These are phyloP conservation scores for Amaurobius ferox DNA, from an alignment of 2,888 invertebrate species.

Conservation along the genomic window DNA sequence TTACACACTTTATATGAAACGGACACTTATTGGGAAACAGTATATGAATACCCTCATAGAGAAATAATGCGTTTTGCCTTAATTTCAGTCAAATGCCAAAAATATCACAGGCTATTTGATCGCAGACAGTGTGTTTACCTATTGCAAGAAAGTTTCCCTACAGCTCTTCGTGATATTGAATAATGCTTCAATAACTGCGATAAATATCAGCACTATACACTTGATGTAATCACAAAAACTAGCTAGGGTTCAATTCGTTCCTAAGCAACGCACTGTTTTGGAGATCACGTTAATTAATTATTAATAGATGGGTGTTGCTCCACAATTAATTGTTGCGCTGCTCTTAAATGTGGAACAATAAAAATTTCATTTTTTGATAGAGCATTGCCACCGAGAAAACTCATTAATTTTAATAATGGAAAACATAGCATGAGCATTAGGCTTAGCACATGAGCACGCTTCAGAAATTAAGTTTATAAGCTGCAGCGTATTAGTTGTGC, in stretches of 20 bases:
- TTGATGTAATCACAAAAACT: neutral
- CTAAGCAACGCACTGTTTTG: neutral
- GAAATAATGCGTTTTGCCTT: too few relatives aligned
- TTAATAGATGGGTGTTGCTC: neutral
- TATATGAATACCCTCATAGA: too few relatives aligned
- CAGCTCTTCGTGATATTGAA: too few relatives aligned
- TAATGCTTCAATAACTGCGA: neutral
- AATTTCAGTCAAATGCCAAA: too few relatives aligned
- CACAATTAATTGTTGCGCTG: neutral
- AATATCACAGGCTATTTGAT: too few relatives aligned
- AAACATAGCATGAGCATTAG: neutral
- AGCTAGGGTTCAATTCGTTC: neutral
- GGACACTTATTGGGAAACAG: too few relatives aligned
- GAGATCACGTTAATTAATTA: neutral
- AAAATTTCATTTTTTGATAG: neutral
- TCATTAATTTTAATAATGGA: conserved; percentile 2
- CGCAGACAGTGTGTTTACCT: too few relatives aligned
- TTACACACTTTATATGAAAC: too few relatives aligned
- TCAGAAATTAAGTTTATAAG: neutral
- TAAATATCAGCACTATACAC: neutral
- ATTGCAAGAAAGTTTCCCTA: too few relatives aligned
- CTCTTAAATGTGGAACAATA: neutral
- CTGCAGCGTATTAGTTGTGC: neutral
- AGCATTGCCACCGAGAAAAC: neutral
- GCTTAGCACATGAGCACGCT: neutral